Conservation (phyloP, 2,113 vertebrate species). For the Cricetomys ansorgei region DNA sequence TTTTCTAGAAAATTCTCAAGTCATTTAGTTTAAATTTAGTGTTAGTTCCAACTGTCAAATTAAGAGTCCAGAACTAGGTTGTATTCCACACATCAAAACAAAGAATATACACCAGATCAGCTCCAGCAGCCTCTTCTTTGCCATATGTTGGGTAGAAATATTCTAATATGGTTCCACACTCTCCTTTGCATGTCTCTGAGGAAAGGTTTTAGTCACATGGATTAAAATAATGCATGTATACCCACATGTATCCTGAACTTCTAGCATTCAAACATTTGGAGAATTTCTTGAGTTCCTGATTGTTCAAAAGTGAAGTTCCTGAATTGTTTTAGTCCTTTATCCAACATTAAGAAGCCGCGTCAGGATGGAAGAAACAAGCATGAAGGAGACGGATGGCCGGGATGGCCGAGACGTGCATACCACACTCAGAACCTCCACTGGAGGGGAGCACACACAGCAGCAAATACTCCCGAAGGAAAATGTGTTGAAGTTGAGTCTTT, state of each 20-base stretch:
- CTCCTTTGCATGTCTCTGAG: background rate
- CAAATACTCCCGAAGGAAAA: background rate
- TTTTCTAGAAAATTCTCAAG: background rate
- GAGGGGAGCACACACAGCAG: background rate
- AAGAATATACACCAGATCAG: background rate
- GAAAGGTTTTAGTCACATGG: slow-evolving; percentile 3
- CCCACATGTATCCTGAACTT: background rate
- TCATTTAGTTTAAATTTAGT: background rate
- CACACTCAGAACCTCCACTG: accelerated
- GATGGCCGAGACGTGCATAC: no score
- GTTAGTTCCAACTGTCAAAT: background rate
- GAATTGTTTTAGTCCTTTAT: background rate
- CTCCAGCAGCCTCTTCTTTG: background rate
- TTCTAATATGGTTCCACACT: background rate
- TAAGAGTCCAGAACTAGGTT: background rate
- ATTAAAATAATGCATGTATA: background rate
- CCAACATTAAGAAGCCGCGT: background rate
- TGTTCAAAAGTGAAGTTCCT: background rate
- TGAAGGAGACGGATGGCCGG: background rate
- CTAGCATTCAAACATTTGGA: background rate
- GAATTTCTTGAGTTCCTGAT: background rate
- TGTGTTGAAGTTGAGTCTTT: background rate
- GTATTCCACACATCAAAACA: background rate
- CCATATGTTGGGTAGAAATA: background rate
- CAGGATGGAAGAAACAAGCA: background rate